A percentile compares a stretch with the other conserved stretches of the same genome.
Conservation (phyloP, 2,797 vertebrate genomes). For the Squalus acanthias region DNA sequence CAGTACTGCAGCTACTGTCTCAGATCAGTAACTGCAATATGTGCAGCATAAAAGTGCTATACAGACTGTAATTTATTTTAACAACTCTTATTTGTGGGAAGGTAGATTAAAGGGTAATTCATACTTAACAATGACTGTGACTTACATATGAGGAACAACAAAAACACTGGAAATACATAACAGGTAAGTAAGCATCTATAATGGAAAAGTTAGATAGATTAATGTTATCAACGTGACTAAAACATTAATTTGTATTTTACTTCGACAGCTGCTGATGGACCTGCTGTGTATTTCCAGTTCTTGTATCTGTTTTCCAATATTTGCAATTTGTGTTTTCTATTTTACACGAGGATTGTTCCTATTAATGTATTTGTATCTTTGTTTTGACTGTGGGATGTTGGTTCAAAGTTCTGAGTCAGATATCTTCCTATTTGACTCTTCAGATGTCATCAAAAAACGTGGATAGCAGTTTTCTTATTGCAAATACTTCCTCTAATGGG, state of each 20-base stretch:
- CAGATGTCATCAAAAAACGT: not conserved
- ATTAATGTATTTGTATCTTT: not conserved
- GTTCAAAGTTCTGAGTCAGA: not conserved
- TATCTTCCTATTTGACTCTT: not conserved
- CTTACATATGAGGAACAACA: not conserved
- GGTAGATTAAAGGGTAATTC: not conserved
- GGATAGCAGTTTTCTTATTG: not conserved
- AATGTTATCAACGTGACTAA: not conserved
- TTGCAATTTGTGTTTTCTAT: not conserved
- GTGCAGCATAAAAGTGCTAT: not conserved
- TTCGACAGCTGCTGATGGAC: not conserved
- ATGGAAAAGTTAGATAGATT: not conserved
- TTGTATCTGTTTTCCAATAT: not conserved
- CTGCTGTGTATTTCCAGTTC: not conserved
- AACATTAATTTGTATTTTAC: not conserved
- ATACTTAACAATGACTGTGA: not conserved
- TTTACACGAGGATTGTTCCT: not conserved
- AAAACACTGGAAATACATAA: not conserved
- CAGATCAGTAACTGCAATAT: not conserved
- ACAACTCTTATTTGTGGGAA: not conserved
- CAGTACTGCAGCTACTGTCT: no score
- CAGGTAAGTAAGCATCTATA: not conserved
- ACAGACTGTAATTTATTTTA: not conserved
- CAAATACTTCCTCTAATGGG: constrained; percentile 1
- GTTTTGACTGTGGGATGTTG: not conserved